These are phyloP conservation scores for Motacilla tschutschensis DNA, from an alignment of 2,113 vertebrate genomes.

Conservation along the genomic window DNA sequence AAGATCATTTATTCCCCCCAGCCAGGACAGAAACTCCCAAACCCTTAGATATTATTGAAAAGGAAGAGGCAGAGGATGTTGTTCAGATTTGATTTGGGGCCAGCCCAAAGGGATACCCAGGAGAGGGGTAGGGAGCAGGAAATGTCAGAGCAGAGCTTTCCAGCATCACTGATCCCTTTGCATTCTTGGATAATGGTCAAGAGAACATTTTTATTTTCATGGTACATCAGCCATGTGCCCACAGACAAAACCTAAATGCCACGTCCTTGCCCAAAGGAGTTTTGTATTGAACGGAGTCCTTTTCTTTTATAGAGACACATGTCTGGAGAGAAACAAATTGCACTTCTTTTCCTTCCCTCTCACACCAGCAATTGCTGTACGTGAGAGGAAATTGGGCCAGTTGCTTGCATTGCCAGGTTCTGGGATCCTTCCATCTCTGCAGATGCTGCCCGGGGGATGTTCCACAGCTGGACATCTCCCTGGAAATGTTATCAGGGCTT, in stretches of 20 bases:
- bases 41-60: neutral
- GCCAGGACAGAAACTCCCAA: neutral
- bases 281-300: neutral
- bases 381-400: neutral
- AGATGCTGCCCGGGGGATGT: neutral
- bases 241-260: conserved; percentile 19
- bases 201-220: conserved; percentile 15
- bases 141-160: conserved; percentile 32
- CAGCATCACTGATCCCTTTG: neutral
- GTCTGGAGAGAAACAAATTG: neutral
- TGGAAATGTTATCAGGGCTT: neutral
- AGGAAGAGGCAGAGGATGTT: neutral
- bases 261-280: conserved; percentile 41
- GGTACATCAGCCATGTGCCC: neutral
- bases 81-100: conserved; percentile 16
- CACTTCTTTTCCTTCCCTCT: neutral
- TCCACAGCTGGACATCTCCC: neutral
- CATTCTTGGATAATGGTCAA: neutral
- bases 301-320: neutral
- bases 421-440: neutral
- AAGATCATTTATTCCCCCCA: neutral
- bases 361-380: neutral
- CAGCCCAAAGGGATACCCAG: conserved; percentile 10
- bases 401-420: neutral
- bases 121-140: neutral